Evolutionary conservation across 2,113 vertebrate genomes (phyloP).

Genomic region (Dendropsophus ebraccatus): DNA sequence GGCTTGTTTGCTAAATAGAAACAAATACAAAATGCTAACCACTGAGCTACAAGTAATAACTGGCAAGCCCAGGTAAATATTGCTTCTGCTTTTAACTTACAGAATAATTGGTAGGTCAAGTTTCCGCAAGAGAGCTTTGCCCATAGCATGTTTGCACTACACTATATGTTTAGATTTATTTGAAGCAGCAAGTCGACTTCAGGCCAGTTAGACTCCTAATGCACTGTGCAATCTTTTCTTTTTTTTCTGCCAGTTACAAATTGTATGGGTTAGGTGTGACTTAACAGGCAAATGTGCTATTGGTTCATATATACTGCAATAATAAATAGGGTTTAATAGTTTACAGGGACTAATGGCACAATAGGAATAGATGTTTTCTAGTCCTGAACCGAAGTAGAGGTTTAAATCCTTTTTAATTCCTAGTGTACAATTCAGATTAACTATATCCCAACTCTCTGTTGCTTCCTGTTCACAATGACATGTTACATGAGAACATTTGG

Average conservation of each 20-base stretch:
- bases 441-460: not conserved
- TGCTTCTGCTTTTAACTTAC: slow-evolving; percentile 16
- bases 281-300: not conserved
- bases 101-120: slow-evolving; percentile 31
- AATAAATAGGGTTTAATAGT: too few relatives aligned
- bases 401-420: too few relatives aligned
- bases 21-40: slow-evolving; percentile 24
- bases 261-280: not conserved
- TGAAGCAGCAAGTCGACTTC: not conserved
- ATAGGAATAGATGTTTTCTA: not conserved
- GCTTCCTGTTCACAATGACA: too few relatives aligned
- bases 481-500: too few relatives aligned
- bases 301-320: not conserved
- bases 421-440: not conserved
- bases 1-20: slow-evolving; percentile 6
- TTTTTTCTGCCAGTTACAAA: not conserved
- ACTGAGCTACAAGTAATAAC: slow-evolving; percentile 36
- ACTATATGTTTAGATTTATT: slow-evolving; percentile 15
- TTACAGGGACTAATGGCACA: not conserved
- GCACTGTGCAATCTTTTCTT: not conserved
- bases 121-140: slow-evolving; percentile 31
- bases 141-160: not conserved
- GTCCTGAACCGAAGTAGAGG: too few relatives aligned
- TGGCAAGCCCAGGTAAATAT: slow-evolving; percentile 19
- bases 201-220: not conserved